Evolutionary conservation across 2,113 vertebrate genomes (phyloP), one percentile per base, ranked within the genome.

Genomic region (Suricata suricatta): DNA sequence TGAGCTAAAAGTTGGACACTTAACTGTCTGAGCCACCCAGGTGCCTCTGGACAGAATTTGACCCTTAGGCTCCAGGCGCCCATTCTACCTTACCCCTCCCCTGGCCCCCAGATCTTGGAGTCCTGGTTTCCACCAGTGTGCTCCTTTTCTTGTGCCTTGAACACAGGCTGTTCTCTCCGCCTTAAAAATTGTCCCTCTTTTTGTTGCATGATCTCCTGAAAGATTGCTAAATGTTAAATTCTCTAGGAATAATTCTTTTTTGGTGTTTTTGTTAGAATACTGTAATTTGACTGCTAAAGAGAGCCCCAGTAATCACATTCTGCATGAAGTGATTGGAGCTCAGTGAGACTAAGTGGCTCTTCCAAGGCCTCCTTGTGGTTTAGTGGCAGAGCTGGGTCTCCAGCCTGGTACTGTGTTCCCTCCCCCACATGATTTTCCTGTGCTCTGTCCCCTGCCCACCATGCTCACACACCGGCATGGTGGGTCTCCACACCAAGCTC

Each of bases 151-250:
- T 76, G 21, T 19, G 19, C 8, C 71, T 29, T 52, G 68, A 33
- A 7, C 12, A 3, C 1, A 6, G 8, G 6, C 1, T 52, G 3
- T 21, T 35, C 13, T 66, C 13, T 44, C 9, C 10, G 17, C 16
- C 41, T 82, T 35, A 52, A 64, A 92, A 27, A 27, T 3, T 1
- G 14, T 29, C 1, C 9, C 19, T 71, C 29, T 27, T 15, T 38
- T 35, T 38, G 4, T 35, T 2, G 0, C 5, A 63, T 0, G 21
- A 25, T 50, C 81, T 35, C 35, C 72, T 74, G 33, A 44, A 76
- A 83, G 60, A 66, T 27, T 8, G 17, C 2, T 54, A 11, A 72
- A 41, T 31, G 33, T n/a, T 21, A 50, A 33, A 47, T 41, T 66
- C 69, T 84, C 76, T 33, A 72, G 0, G 7, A 35, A 21, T 33